Evolutionary conservation across 2,797 vertebrate species (phyloP), one percentile per base, ranked within the genome.

Genomic region (Rousettus madagascariensis): DNA sequence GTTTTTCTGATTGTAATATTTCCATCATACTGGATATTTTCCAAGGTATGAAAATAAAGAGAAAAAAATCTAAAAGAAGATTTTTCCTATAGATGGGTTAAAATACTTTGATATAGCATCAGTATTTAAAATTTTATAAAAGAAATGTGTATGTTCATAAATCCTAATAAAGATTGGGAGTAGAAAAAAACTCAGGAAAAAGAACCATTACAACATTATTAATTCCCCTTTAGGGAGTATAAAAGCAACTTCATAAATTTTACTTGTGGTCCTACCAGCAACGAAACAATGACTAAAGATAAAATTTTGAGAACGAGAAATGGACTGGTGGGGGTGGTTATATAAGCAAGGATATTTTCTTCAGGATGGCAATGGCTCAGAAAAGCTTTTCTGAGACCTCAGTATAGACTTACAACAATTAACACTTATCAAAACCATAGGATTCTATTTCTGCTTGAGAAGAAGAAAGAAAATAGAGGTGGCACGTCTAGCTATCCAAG

Each of bases 71-170:
- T 59, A 49, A 28, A 91, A 61, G 2, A 61, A 59, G 1, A 33
- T 41, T 77, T 59, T 66, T 87, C 26, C 77, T 85, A 88, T 5
- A 77, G 6, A 69, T n/a, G 1, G 6, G 17, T 86, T 65, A 46
- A 78, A 78, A 49, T 78, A 87, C 41, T 92, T 28, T 86, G 65
- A 75, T 65, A 84, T 5, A 71, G 15, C 59, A 90, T 74, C 41
- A 94, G 63, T 88, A 94, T 87, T 83, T 92, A 80, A 94, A 77
- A 95, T 43, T 86, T 68, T 87, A 28, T 22, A 78, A 75, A 20
- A 90, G 24, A 91, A 10, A 80, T 38, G 12, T 36, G 22, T 83
- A 83, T 83, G 13, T 85, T 63, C 72, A 57, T 91, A 86, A 94
- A 85, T 59, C 51, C 19, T 90, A 92, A 80, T 6, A 36, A 74